These are phyloP conservation scores for Carduelis carduelis DNA, from an alignment of 2,797 vertebrate genomes.

Conservation along the genomic window DNA sequence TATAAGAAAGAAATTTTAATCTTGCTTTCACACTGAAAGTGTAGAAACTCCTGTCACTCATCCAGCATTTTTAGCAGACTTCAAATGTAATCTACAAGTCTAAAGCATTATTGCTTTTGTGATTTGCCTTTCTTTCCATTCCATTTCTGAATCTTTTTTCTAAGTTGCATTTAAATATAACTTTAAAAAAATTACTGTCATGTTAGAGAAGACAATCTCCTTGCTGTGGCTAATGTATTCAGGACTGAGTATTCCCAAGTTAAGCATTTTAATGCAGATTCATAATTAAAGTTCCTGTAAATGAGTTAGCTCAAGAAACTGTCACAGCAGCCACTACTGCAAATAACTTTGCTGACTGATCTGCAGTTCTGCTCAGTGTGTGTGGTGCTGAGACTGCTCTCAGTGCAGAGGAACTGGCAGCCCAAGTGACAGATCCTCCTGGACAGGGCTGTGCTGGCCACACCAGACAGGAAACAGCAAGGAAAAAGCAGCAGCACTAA, in stretches of 20 bases:
- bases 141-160: not conserved
- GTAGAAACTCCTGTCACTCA: not conserved
- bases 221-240: not conserved
- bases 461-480: not conserved
- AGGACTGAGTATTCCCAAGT: not conserved
- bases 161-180: conserved; percentile 9
- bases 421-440: not conserved
- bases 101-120: not conserved
- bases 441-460: not conserved
- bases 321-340: not conserved
- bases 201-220: not conserved
- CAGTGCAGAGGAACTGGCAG: not conserved
- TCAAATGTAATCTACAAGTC: not conserved
- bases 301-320: conserved; percentile 13
- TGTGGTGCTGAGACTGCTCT: not conserved
- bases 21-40: not conserved
- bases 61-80: not conserved
- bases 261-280: conserved; percentile 25
- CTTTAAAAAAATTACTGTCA: not conserved
- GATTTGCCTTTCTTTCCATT: not conserved
- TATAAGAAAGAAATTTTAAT: not conserved
- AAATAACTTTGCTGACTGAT: not conserved
- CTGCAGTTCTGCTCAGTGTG: not conserved
- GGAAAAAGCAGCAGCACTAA: not conserved
- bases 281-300: conserved; percentile 9